Conservation (phyloP, 2,888 invertebrate species). For the Hedychridium roseum region DNA sequence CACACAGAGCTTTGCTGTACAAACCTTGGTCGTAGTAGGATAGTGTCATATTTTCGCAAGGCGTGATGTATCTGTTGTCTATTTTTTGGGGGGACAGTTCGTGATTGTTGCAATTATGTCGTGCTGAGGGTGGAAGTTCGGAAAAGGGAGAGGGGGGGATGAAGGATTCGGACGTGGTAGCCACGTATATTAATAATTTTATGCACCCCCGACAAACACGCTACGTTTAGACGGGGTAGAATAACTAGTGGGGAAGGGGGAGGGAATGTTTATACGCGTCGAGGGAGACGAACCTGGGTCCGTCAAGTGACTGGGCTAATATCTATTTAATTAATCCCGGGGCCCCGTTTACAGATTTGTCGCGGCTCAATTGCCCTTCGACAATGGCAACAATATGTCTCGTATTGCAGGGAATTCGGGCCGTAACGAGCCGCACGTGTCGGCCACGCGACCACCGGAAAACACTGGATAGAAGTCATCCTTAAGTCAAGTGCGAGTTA, state of each 20-base stretch:
- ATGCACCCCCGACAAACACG: constrained; percentile 50
- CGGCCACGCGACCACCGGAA: too few relatives aligned
- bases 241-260: too few relatives aligned
- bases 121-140: background rate
- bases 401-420: too few relatives aligned
- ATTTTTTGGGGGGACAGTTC: too few relatives aligned
- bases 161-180: too few relatives aligned
- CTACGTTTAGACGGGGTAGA: constrained; percentile 41
- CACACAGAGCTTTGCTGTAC: too few relatives aligned
- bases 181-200: constrained; percentile 50
- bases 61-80: too few relatives aligned
- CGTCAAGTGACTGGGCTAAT: constrained; percentile 58
- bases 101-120: background rate
- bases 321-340: constrained; percentile 60
- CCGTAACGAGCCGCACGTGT: too few relatives aligned
- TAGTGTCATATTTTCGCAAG: background rate
- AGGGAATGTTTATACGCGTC: constrained; percentile 17
- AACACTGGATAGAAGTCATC: too few relatives aligned
- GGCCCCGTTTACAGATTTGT: constrained; percentile 33
- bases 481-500: too few relatives aligned
- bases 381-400: constrained; percentile 31
- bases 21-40: too few relatives aligned
- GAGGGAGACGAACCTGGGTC: constrained; percentile 19
- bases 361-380: constrained; percentile 20
- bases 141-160: too few relatives aligned